A percentile compares a stretch with the other conserved stretches of the same genome.
These are phyloP conservation scores for Clusia tigrina DNA, from an alignment of 2,888 invertebrate species.

Conservation along the genomic window DNA sequence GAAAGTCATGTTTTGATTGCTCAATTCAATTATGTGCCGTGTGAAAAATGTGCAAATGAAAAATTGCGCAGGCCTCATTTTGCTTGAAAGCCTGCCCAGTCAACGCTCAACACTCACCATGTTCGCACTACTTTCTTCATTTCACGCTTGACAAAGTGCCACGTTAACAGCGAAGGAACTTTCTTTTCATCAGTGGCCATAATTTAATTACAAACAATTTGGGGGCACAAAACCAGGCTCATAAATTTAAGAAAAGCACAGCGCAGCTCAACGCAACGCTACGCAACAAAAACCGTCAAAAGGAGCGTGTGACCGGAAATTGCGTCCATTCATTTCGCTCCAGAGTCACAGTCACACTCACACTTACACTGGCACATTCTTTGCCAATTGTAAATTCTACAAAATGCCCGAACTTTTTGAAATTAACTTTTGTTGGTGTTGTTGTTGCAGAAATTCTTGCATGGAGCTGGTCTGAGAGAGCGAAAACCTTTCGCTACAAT, in stretches of 20 bases:
- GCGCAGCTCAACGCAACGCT: not conserved
- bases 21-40: too few relatives aligned
- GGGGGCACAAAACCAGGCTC: slow-evolving; percentile 15
- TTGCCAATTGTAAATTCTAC: too few relatives aligned
- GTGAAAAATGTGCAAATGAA: too few relatives aligned
- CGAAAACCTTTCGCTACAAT: not conserved
- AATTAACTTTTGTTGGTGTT: not conserved
- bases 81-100: too few relatives aligned
- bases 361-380: not conserved
- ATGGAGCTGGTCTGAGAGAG: not conserved
- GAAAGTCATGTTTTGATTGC: too few relatives aligned
- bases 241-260: slow-evolving; percentile 16
- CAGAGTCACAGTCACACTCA: not conserved
- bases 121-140: not conserved
- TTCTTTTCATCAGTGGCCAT: too few relatives aligned
- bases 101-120: too few relatives aligned
- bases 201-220: slow-evolving; percentile 29
- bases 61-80: too few relatives aligned
- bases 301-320: slow-evolving; percentile 21
- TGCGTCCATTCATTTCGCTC: slow-evolving; percentile 18
- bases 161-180: slow-evolving; percentile 2
- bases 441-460: not conserved
- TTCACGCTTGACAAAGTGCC: not conserved
- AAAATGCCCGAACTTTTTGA: not conserved
- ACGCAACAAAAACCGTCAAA: slow-evolving; percentile 2